These are phyloP conservation scores for Clarias gariepinus DNA, from an alignment of 2,113 vertebrate species.

Conservation along the genomic window DNA sequence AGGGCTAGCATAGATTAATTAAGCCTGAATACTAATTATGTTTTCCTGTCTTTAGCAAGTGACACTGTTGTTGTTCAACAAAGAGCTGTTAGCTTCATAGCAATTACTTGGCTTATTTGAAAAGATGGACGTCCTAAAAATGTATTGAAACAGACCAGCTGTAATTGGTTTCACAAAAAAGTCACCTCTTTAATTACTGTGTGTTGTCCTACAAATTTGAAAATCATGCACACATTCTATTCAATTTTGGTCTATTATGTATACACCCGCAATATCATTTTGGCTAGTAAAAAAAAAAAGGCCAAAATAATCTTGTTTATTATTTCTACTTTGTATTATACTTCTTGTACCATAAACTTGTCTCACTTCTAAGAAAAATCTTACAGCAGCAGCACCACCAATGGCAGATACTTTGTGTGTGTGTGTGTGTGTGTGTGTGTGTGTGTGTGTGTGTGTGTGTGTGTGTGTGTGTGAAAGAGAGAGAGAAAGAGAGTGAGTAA, in stretches of 20 bases:
- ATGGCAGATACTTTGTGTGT: background rate
- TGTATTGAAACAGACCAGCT: constrained; percentile 26
- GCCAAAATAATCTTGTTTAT: background rate
- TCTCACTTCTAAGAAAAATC: too few species aligned
- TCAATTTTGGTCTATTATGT: background rate
- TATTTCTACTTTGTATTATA: background rate
- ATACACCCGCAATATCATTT: background rate
- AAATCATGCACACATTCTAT: background rate
- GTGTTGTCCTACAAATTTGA: background rate
- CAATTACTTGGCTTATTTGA: constrained; percentile 60
- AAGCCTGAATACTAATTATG: constrained; percentile 81
- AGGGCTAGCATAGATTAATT: constrained; percentile 79
- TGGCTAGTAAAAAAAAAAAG: background rate
- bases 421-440: background rate
- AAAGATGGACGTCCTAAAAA: constrained; percentile 45
- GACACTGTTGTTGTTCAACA: constrained; percentile 74
- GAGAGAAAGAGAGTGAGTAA: background rate
- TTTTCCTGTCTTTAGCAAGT: constrained; percentile 75
- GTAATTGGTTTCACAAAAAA: constrained; percentile 38
- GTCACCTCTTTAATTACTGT: constrained; percentile 14
- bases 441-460: background rate
- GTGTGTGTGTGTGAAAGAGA: background rate
- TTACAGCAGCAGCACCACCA: background rate
- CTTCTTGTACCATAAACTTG: background rate
- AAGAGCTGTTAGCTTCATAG: constrained; percentile 71